These are phyloP conservation scores for Decapterus maruadsi DNA, from an alignment of 2,797 vertebrate species.

Conservation along the genomic window DNA sequence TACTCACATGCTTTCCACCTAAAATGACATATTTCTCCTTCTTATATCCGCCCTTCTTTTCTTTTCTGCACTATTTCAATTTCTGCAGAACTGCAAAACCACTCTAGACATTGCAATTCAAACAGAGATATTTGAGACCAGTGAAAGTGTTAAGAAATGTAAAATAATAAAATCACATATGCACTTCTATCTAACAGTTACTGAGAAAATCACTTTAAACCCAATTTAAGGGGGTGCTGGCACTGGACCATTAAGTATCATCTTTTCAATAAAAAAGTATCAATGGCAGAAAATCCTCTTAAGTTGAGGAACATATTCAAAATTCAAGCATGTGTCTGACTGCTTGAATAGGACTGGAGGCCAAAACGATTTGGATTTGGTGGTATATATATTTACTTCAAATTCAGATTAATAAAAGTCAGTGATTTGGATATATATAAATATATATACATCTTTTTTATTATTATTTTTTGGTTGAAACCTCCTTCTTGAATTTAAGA, in stretches of 20 bases:
- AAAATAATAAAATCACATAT: slow-evolving; percentile 64
- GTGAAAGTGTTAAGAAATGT: slow-evolving; percentile 59
- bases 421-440: not conserved
- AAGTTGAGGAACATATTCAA: slow-evolving; percentile 50
- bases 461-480: not conserved
- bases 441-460: not conserved
- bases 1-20: slow-evolving; percentile 56
- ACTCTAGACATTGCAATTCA: slow-evolving; percentile 62
- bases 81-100: slow-evolving; percentile 52
- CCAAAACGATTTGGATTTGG: slow-evolving; percentile 16
- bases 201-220: slow-evolving; percentile 65
- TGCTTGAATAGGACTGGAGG: slow-evolving; percentile 26
- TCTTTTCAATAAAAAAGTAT: slow-evolving; percentile 66
- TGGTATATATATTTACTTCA: slow-evolving; percentile 17
- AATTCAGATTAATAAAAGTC: slow-evolving; percentile 10
- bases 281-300: slow-evolving; percentile 63
- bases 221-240: slow-evolving; percentile 61
- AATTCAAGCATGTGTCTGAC: slow-evolving; percentile 33
- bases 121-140: slow-evolving; percentile 54
- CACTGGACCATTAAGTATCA: slow-evolving; percentile 57
- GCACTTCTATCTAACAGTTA: slow-evolving; percentile 62
- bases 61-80: slow-evolving; percentile 43
- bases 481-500: not conserved
- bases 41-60: slow-evolving; percentile 52
- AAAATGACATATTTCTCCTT: slow-evolving; percentile 66